Evolutionary conservation across 2,113 vertebrate species (phyloP), one percentile per base, ranked within the genome.

Genomic region (Bufo bufo): DNA sequence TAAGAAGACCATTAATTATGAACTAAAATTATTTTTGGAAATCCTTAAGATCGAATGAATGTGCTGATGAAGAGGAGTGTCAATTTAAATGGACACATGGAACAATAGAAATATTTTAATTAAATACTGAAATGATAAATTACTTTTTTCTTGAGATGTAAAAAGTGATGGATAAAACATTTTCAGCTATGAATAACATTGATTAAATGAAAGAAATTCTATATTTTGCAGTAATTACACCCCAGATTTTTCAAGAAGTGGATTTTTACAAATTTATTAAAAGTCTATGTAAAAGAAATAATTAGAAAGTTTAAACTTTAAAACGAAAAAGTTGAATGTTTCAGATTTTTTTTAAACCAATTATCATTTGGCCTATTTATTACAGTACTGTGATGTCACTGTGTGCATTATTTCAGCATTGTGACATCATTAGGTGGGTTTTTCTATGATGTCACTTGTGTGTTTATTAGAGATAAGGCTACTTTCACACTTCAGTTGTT

Each of bases 1-100:
- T 6, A 88, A 75, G 43, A 66, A 59, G 47, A 82, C 66, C 63
- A 71, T 87, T 87, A 88, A 88, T 84, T 54, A 83, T 77, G n/a
- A 49, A 65, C 20, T 82, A 80, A 72, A 87, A 82, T 82, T 82
- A 74, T 74, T 87, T 58, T 87, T 52, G 20, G 19, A 81, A 82
- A 87, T 72, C 19, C 6, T 58, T 47, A 49, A 77, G 33, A 86
- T 20, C 49, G 58, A 78, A 65, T 86, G 45, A 65, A 56, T n/a
- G 58, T 65, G 19, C 56, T 86, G 47, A 86, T 47, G 59, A 78
- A 65, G 61, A 45, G 52, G 19, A 77, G 19, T 49, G 16, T 47
- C 33, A 13, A 75, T 47, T 47, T 74, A 49, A 19, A 13, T 84
- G 14, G 50, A 85, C 77, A 33, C 49, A 23, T 33, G 13, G 20